Evolutionary conservation across 2,888 invertebrate species (phyloP).

Genomic region (Vannuccia rotundouncinata): DNA sequence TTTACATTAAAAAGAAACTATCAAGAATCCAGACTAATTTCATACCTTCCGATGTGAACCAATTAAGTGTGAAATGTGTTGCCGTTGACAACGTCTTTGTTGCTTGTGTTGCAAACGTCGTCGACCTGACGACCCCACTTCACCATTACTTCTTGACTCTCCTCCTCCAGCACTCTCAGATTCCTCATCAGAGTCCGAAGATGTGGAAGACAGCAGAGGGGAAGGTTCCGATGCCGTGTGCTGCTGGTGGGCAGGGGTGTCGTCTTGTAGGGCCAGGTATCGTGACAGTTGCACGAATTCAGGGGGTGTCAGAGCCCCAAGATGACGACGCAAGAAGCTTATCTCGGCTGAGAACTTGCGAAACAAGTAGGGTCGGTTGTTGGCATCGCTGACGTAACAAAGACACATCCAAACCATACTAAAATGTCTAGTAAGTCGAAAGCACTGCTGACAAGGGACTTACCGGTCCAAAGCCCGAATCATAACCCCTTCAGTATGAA

Average conservation of each 20-base stretch:
- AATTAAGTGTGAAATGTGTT: not conserved
- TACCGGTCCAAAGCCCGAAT: not conserved
- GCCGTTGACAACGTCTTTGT: not conserved
- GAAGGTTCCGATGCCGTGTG: not conserved
- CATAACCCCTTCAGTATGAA: constrained; percentile 22
- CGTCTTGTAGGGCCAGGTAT: not conserved
- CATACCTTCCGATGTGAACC: not conserved
- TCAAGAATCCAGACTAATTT: no score
- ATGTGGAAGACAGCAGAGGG: not conserved
- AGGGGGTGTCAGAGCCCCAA: not conserved
- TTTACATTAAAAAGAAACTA: no score
- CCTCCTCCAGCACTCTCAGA: not conserved
- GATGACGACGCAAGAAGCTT: not conserved
- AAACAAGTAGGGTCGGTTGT: not conserved
- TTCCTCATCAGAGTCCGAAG: not conserved
- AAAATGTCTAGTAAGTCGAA: not conserved
- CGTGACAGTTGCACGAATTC: not conserved
- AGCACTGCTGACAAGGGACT: not conserved
- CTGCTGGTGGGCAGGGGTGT: not conserved
- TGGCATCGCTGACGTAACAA: not conserved
- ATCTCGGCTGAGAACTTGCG: not conserved
- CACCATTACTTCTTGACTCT: not conserved
- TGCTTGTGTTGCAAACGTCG: not conserved
- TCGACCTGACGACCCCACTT: not conserved
- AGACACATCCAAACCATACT: not conserved